Evolutionary conservation across 1,140 invertebrate species (phyloP), one percentile per base, ranked within the genome.

Genomic region (Drosophila ambigua): DNA sequence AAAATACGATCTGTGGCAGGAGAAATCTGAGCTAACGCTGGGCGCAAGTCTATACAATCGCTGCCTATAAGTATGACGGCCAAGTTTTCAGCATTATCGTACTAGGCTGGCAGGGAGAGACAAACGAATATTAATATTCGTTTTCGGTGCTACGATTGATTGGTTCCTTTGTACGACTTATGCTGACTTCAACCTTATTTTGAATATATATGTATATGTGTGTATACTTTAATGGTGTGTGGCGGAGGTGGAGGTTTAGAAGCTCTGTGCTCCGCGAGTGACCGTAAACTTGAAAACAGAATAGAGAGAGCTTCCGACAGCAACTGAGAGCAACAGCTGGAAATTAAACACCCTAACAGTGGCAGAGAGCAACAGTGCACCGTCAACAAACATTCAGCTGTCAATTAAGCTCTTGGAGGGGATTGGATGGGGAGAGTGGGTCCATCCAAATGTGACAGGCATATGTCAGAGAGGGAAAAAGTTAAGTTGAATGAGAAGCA

Each of bases 381-480:
- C 58, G 67, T 55, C 46, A 35, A 31, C 16, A n/a, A 43, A 50
- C 54, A 50, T 9, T 59, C 57, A 51, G 13, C 50, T 69, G 66
- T 52, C 66, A 69, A 69, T 69, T 69, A 71, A 49, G 67, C 51
- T 48, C 65, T 11, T 5, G 35, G 31, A 53, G 35, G 68, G 23
- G 28, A 28, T 16, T 24, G 48, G n/a, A 39, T 26, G 28, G 45
- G 45, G 16, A n/a, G 39, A 26, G 39, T 31, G 51, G 68, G 53
- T 73, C 78, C 75, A 60, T 65, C 79, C 62, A 51, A 82, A 87
- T 85, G 62, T 82, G 77, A 84, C 82, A 72, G 74, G 62, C 55
- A 74, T 87, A 74, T 82, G 62, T 87, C 82, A 78, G 80, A 67
- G 58, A 69, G 44, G 54, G 65, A 66, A 61, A 58, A 65, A 65